These are phyloP conservation scores for Sebastes jordani DNA, from an alignment of 2,797 vertebrate species.

Conservation along the genomic window DNA sequence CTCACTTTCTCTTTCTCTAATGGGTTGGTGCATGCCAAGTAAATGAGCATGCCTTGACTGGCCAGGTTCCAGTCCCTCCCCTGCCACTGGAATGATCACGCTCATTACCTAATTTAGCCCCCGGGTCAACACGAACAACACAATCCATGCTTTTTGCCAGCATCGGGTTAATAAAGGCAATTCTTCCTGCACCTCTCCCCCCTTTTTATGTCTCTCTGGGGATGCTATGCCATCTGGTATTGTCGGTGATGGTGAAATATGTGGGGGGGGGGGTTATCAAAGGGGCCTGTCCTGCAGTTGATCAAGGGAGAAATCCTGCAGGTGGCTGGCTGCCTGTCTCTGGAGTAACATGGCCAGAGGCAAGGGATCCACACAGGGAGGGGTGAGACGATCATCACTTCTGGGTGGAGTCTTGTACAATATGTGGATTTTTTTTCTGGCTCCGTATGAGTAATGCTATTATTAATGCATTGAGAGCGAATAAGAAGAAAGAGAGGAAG, in stretches of 20 bases:
- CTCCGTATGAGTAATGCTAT: slow-evolving; percentile 43
- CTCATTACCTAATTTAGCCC: slow-evolving; percentile 75
- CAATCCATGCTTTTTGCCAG: slow-evolving; percentile 28
- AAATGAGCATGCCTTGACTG: slow-evolving; percentile 48
- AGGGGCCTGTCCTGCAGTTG: slow-evolving; percentile 58
- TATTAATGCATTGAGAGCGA: slow-evolving; percentile 42
- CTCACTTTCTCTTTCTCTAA: slow-evolving; percentile 49
- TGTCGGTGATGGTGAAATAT: slow-evolving; percentile 27
- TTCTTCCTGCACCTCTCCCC: slow-evolving; percentile 15
- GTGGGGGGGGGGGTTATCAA: slow-evolving; percentile 49
- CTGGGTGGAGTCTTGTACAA: slow-evolving; percentile 30
- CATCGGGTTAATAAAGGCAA: slow-evolving; percentile 28
- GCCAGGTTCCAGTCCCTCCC: slow-evolving; percentile 50
- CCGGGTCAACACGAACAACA: slow-evolving; percentile 57
- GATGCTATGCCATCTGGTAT: slow-evolving; percentile 62
- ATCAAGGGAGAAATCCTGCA: slow-evolving; percentile 71
- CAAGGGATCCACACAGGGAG: slow-evolving; percentile 23
- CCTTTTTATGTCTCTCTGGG: slow-evolving; percentile 30
- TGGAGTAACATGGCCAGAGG: slow-evolving; percentile 47
- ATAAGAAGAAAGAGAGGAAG: not conserved
- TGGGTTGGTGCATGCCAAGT: slow-evolving; percentile 51
- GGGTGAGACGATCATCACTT: not conserved
- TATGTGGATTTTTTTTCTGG: slow-evolving; percentile 30
- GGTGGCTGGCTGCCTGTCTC: slow-evolving; percentile 58
- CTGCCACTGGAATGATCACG: slow-evolving; percentile 50